Percentiles rank a stretch among this genome's conserved stretches.
phyloP scores from a whole-genome alignment of 2,888 invertebrate genomes.

The Tupiocoris notatus region DNA sequence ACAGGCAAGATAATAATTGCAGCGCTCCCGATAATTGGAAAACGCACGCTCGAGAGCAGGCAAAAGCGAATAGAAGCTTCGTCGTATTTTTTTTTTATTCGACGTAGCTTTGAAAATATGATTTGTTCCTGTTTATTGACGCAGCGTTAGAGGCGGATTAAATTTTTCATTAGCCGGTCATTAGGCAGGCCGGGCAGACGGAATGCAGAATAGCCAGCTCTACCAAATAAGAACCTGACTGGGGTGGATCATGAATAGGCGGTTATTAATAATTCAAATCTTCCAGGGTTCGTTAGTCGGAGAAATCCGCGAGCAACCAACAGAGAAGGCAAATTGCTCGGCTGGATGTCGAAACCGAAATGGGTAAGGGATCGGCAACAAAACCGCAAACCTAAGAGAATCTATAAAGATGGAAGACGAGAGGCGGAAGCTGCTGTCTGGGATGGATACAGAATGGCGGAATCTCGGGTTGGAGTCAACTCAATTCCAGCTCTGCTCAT shows the following conservation, averaged over 20 bases:
- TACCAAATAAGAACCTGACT: background rate
- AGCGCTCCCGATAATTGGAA: too few species aligned
- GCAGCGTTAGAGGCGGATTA: too few species aligned
- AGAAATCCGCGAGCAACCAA: background rate
- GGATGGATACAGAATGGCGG: too few species aligned
- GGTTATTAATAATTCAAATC: conserved; percentile 17
- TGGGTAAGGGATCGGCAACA: background rate
- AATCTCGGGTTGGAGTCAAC: background rate
- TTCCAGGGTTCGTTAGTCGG: conserved; percentile 1
- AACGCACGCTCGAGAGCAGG: too few species aligned
- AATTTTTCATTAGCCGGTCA: background rate
- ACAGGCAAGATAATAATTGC: too few species aligned
- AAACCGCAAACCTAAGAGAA: background rate
- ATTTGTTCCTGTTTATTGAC: too few species aligned
- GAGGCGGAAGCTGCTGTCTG: too few species aligned
- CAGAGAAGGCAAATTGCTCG: background rate
- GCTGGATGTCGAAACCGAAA: background rate
- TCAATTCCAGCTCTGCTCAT: background rate
- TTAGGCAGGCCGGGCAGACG: background rate
- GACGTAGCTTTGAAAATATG: too few species aligned
- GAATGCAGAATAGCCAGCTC: background rate
- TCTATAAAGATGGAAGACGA: background rate
- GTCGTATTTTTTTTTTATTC: too few species aligned
- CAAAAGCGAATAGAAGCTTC: too few species aligned
- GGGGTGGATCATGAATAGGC: conserved; percentile 9